Evolutionary conservation across 2,797 vertebrate species (phyloP).

Genomic region (Sus cebifrons): DNA sequence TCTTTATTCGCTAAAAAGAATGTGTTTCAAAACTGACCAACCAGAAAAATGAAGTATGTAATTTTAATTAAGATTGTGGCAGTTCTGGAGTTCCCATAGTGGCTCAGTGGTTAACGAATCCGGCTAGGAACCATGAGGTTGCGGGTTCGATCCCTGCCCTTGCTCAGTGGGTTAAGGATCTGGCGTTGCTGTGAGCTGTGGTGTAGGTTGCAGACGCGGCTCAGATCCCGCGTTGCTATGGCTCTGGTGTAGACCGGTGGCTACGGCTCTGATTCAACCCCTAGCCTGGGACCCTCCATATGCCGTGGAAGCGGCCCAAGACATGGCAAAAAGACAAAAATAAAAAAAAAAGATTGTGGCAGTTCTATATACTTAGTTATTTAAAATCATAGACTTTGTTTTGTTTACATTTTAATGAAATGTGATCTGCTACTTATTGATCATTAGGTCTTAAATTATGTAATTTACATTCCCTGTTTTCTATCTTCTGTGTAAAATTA

Average conservation of each 20-base stretch:
- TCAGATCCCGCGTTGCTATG: too few species aligned
- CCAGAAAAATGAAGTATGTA: slow-evolving; percentile 39
- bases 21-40: slow-evolving; percentile 20
- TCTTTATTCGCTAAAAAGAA: slow-evolving; percentile 28
- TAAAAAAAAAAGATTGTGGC: neutral
- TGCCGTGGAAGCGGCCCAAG: too few species aligned
- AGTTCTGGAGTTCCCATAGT: neutral
- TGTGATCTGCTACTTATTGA: slow-evolving; percentile 35
- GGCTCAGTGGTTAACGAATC: too few species aligned
- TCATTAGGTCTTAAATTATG: slow-evolving; percentile 22
- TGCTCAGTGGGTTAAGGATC: too few species aligned
- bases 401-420: slow-evolving; percentile 50
- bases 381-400: slow-evolving; percentile 25
- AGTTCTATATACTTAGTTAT: neutral
- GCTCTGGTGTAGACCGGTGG: too few species aligned
- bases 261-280: too few species aligned
- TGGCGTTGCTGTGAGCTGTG: too few species aligned
- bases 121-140: too few species aligned
- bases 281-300: too few species aligned
- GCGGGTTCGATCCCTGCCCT: too few species aligned
- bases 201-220: too few species aligned
- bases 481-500: slow-evolving; percentile 37
- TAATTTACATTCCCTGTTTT: neutral
- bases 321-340: too few species aligned
- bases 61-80: slow-evolving; percentile 18